Conservation (phyloP, 2,888 invertebrate genomes). For the Axea sp. region DNA sequence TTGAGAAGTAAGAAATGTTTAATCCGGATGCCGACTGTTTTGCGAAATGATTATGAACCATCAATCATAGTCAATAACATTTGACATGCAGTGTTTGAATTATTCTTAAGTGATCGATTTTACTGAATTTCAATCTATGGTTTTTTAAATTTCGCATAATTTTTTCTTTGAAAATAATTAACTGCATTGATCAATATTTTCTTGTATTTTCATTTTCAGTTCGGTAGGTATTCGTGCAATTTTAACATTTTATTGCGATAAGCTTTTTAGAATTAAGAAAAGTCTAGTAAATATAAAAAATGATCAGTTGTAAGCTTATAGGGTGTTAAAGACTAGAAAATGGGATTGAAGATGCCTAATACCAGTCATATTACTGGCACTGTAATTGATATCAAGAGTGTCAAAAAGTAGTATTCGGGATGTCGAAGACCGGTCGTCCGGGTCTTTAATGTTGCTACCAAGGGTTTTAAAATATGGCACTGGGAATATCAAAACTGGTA, state of each 20-base stretch:
- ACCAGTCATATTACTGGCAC: conserved; percentile 9
- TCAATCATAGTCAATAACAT: conserved; percentile 48
- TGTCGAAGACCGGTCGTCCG: conserved; percentile 42
- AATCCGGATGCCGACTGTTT: conserved; percentile 56
- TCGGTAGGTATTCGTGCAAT: no score
- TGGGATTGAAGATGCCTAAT: conserved; percentile 6
- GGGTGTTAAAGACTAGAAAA: not conserved
- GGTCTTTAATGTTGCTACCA: conserved; percentile 45
- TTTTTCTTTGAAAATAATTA: no score
- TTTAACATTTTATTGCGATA: no score
- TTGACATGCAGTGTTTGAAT: no score
- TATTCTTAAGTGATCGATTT: no score
- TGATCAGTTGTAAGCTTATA: no score
- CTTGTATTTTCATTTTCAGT: no score
- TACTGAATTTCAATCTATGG: no score
- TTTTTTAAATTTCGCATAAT: no score
- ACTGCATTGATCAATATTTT: no score
- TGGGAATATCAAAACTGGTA: conserved; percentile 38
- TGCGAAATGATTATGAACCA: conserved; percentile 36
- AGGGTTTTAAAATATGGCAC: conserved; percentile 48
- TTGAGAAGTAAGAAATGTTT: conserved; percentile 37
- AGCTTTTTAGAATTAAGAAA: no score
- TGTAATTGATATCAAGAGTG: conserved; percentile 46
- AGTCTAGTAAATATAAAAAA: no score
- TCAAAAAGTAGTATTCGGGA: conserved; percentile 43